Conservation (phyloP, 2,113 vertebrate genomes). For the Carassius carassius region DNA sequence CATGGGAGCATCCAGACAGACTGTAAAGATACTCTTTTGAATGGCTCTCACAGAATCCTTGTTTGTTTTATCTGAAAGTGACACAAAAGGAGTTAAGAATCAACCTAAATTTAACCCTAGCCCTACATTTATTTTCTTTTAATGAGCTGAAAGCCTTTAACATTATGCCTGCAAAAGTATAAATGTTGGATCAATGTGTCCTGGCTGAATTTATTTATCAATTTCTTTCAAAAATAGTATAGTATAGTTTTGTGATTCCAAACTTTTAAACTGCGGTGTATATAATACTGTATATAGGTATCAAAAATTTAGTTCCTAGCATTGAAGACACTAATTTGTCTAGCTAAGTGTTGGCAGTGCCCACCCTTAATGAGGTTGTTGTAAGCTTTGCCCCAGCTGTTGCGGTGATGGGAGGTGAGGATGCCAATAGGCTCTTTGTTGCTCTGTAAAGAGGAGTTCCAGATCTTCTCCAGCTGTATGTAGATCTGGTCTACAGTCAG, state of each 20-base stretch:
- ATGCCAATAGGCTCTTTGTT: conserved; percentile 89
- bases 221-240: no score
- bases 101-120: neutral
- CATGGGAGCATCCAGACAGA: conserved; percentile 86
- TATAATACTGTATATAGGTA: no score
- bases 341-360: neutral
- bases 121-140: neutral
- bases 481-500: conserved; percentile 87
- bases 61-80: conserved; percentile 86
- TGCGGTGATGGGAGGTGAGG: conserved; percentile 90
- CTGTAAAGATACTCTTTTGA: conserved; percentile 90
- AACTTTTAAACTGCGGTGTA: no score
- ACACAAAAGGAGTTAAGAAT: neutral
- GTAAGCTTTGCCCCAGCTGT: conserved; percentile 91
- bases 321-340: neutral
- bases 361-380: conserved; percentile 86
- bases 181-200: neutral
- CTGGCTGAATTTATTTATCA: neutral
- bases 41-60: conserved; percentile 84
- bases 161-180: neutral
- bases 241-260: no score
- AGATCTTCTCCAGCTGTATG: conserved; percentile 90
- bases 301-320: neutral
- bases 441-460: conserved; percentile 81
- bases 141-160: neutral